A percentile compares a stretch with the other conserved stretches of the same genome.
Conservation (phyloP, 2,113 vertebrate genomes). For the Xiphophorus couchianus region DNA sequence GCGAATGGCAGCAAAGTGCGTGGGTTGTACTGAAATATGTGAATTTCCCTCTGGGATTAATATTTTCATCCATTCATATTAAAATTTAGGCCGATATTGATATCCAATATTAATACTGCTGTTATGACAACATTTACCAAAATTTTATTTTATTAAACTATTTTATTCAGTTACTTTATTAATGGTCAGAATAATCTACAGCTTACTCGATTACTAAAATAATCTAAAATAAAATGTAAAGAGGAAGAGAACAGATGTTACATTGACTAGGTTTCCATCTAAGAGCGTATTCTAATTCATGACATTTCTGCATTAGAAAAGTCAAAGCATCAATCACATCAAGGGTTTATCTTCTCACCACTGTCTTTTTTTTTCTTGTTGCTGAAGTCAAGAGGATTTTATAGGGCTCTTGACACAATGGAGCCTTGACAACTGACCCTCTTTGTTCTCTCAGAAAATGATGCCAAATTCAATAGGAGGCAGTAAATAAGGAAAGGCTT, state of each 20-base stretch:
- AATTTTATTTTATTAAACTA: too few species aligned
- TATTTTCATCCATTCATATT: too few species aligned
- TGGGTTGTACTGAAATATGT: too few species aligned
- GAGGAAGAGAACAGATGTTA: constrained; percentile 42
- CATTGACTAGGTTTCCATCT: constrained; percentile 58
- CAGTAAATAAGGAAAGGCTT: constrained; percentile 70
- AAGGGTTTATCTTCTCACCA: constrained; percentile 64
- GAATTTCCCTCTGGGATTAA: too few species aligned
- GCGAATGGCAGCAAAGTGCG: too few species aligned
- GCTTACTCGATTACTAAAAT: too few species aligned
- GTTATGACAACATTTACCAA: too few species aligned
- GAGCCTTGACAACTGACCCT: constrained; percentile 57
- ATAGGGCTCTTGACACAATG: constrained; percentile 71
- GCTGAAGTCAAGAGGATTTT: constrained; percentile 71
- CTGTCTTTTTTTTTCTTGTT: constrained; percentile 60
- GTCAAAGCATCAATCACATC: constrained; percentile 45
- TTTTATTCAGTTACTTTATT: too few species aligned
- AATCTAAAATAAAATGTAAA: constrained; percentile 7
- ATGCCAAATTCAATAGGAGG: constrained; percentile 70
- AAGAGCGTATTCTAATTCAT: constrained; percentile 66
- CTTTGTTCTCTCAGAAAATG: constrained; percentile 74
- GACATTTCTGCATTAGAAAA: constrained; percentile 60
- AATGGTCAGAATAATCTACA: too few species aligned
- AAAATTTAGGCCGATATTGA: too few species aligned
- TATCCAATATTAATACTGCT: too few species aligned